A percentile compares a stretch with the other conserved stretches of the same genome.
These are phyloP conservation scores for Acromyrmex heyeri DNA, from an alignment of 1,140 invertebrate genomes.

Conservation along the genomic window DNA sequence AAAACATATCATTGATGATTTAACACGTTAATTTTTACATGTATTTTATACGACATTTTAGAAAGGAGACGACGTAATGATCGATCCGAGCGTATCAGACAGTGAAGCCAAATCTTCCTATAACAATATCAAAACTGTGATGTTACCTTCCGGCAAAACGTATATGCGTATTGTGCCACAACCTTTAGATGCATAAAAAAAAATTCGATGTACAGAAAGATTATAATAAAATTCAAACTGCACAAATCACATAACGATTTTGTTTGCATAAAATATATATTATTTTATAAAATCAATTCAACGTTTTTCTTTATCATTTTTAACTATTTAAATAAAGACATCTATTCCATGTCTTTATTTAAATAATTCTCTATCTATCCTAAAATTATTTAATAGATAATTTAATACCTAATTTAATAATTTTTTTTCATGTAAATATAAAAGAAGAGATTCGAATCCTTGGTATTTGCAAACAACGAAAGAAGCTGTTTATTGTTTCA, in stretches of 20 bases:
- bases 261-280: neutral
- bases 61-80: slow-evolving; percentile 94
- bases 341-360: neutral
- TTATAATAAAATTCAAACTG: slow-evolving; percentile 32
- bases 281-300: slow-evolving; percentile 28
- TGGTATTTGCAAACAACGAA: slow-evolving; percentile 86
- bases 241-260: neutral
- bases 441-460: slow-evolving; percentile 67
- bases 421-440: slow-evolving; percentile 19
- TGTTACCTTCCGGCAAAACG: slow-evolving; percentile 93
- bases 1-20: neutral
- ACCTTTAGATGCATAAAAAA: slow-evolving; percentile 78
- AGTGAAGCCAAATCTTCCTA: slow-evolving; percentile 91
- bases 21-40: slow-evolving; percentile 16
- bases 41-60: slow-evolving; percentile 74
- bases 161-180: slow-evolving; percentile 92
- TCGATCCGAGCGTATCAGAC: slow-evolving; percentile 91
- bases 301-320: neutral
- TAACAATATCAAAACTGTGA: slow-evolving; percentile 89
- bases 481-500: slow-evolving; percentile 86
- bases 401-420: neutral
- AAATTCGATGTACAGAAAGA: slow-evolving; percentile 45
- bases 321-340: neutral
- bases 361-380: neutral
- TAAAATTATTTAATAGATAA: slow-evolving; percentile 7